Conservation (phyloP, 92 coral and sea anemone species). For the Pocillopora grandis region DNA sequence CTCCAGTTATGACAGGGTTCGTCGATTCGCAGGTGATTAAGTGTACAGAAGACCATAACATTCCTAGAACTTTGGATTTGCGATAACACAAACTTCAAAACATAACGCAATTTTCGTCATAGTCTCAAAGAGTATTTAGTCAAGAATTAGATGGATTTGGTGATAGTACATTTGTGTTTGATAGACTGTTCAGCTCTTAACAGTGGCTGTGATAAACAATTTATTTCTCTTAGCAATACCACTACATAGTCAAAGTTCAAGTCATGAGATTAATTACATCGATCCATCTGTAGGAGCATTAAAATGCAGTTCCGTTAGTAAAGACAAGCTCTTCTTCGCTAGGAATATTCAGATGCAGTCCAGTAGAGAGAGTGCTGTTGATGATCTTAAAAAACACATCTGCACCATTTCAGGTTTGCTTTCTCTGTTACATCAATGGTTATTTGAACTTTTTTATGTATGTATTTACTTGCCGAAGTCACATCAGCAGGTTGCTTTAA, state of each 20-base stretch:
- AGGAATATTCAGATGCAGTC: background rate
- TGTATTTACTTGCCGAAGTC: background rate
- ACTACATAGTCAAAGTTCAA: background rate
- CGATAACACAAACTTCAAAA: background rate
- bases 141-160: background rate
- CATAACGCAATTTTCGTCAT: background rate
- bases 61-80: no score
- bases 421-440: conserved; percentile 2
- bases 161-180: no score
- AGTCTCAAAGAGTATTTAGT: background rate
- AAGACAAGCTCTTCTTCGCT: background rate
- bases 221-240: background rate
- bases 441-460: background rate
- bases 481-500: conserved; percentile 32
- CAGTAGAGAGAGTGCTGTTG: background rate
- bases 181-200: background rate
- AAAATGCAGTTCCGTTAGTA: background rate
- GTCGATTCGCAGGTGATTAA: no score
- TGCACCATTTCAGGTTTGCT: background rate
- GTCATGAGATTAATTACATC: background rate
- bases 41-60: no score
- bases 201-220: background rate
- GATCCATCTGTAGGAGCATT: background rate
- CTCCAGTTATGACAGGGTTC: no score
- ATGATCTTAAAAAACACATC: background rate